These are phyloP conservation scores for Dryomyza anilis DNA, from an alignment of 2,888 invertebrate species.

Conservation along the genomic window DNA sequence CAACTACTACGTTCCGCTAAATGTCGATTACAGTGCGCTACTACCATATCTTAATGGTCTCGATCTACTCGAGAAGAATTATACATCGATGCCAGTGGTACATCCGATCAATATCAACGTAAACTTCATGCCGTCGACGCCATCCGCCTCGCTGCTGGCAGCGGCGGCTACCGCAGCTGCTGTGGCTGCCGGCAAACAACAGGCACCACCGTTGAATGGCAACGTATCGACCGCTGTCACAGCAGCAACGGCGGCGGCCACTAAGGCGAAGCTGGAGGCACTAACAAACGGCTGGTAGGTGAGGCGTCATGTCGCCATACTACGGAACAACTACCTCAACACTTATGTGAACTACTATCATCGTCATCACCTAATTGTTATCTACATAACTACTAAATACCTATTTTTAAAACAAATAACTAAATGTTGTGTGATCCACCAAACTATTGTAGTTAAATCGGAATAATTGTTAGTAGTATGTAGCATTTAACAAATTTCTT, in stretches of 20 bases:
- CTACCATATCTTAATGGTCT: slow-evolving; percentile 71
- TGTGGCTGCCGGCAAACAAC: slow-evolving; percentile 47
- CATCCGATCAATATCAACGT: slow-evolving; percentile 91
- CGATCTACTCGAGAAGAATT: slow-evolving; percentile 65
- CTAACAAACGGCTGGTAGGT: slow-evolving; percentile 58
- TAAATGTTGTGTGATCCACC: too few relatives aligned
- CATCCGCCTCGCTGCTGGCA: slow-evolving; percentile 49
- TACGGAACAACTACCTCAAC: slow-evolving; percentile 53
- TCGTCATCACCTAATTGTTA: neutral
- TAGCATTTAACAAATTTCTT: too few relatives aligned
- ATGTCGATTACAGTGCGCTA: slow-evolving; percentile 76
- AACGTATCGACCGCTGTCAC: slow-evolving; percentile 34
- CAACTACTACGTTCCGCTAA: slow-evolving; percentile 85
- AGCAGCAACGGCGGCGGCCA: slow-evolving; percentile 41
- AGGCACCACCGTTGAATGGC: slow-evolving; percentile 39
- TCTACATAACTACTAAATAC: too few relatives aligned
- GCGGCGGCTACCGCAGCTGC: slow-evolving; percentile 50
- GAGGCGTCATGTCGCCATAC: slow-evolving; percentile 5
- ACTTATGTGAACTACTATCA: slow-evolving; percentile 46
- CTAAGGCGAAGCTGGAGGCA: slow-evolving; percentile 53
- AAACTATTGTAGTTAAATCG: too few relatives aligned
- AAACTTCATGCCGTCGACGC: slow-evolving; percentile 66
- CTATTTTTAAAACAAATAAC: too few relatives aligned
- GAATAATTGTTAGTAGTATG: too few relatives aligned
- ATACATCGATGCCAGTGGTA: slow-evolving; percentile 66